phyloP scores from a whole-genome alignment of 2,888 invertebrate species.

The Coleophora deauratella region DNA sequence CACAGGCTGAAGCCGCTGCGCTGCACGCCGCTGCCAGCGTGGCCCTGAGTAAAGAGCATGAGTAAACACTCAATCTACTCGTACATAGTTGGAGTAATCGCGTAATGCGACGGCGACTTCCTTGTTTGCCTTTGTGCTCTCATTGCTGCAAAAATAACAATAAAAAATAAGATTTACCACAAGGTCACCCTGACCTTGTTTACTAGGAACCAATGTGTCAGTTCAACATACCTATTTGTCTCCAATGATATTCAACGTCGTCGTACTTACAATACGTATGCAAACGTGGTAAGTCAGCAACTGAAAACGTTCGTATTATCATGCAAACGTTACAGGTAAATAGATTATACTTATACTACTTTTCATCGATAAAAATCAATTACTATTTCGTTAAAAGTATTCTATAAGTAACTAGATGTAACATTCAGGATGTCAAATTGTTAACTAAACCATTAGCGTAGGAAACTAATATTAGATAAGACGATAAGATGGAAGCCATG shows the following conservation, averaged over 20 bases:
- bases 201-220: constrained; percentile 55
- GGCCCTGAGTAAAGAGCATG: constrained; percentile 43
- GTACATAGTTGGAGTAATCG: constrained; percentile 35
- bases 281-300: not conserved
- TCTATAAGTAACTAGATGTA: no score
- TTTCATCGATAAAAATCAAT: not conserved
- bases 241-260: constrained; percentile 26
- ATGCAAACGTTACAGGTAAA: no score
- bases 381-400: no score
- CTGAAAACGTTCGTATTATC: not conserved
- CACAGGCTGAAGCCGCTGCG: not conserved
- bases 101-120: constrained; percentile 39
- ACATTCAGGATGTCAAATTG: no score
- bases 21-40: not conserved
- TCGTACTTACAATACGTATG: no score
- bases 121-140: constrained; percentile 59
- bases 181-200: constrained; percentile 64
- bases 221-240: constrained; percentile 41
- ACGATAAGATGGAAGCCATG: no score
- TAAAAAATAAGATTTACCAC: constrained; percentile 53
- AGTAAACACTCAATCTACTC: constrained; percentile 43
- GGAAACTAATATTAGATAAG: no score
- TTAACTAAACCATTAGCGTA: no score
- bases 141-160: constrained; percentile 57
- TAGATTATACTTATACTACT: no score